These are phyloP conservation scores for Psilopogon haemacephalus DNA, from an alignment of 2,113 vertebrate genomes.

Conservation along the genomic window DNA sequence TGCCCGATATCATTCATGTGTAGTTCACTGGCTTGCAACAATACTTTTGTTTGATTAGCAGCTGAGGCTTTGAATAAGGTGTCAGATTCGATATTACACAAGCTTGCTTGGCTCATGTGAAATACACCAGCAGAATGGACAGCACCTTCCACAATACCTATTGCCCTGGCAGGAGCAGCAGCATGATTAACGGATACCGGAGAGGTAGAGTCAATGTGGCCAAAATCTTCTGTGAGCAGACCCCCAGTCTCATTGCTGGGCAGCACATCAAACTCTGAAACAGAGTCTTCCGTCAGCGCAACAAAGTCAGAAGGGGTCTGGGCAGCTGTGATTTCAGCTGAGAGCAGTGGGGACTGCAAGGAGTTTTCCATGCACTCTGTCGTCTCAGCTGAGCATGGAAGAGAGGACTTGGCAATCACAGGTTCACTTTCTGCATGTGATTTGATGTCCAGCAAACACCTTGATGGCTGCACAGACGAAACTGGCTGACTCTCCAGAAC, in stretches of 20 bases:
- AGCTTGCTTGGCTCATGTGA: slow-evolving; percentile 39
- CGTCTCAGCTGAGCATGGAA: slow-evolving; percentile 80
- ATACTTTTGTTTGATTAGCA: slow-evolving; percentile 55
- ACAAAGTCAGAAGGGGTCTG: slow-evolving; percentile 93
- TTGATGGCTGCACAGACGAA: slow-evolving; percentile 72
- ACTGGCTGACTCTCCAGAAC: slow-evolving; percentile 63
- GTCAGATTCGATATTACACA: not conserved
- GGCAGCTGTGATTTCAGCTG: slow-evolving; percentile 89
- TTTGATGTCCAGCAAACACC: slow-evolving; percentile 75
- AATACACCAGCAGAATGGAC: slow-evolving; percentile 33
- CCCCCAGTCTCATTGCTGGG: slow-evolving; percentile 76
- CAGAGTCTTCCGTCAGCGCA: slow-evolving; percentile 89
- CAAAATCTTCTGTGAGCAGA: slow-evolving; percentile 71
- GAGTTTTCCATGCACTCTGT: slow-evolving; percentile 86
- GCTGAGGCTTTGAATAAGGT: slow-evolving; percentile 56
- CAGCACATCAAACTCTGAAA: slow-evolving; percentile 86
- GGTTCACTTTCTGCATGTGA: slow-evolving; percentile 66
- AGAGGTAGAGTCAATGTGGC: slow-evolving; percentile 78
- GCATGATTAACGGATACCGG: slow-evolving; percentile 74
- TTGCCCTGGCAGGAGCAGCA: slow-evolving; percentile 34
- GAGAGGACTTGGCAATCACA: slow-evolving; percentile 69
- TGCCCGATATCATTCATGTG: not conserved
- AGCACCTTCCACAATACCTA: not conserved
- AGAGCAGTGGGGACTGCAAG: slow-evolving; percentile 87
- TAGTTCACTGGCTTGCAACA: slow-evolving; percentile 49